These are phyloP conservation scores for Clarias pachynema DNA, from an alignment of 2,797 vertebrate species.

Conservation along the genomic window DNA sequence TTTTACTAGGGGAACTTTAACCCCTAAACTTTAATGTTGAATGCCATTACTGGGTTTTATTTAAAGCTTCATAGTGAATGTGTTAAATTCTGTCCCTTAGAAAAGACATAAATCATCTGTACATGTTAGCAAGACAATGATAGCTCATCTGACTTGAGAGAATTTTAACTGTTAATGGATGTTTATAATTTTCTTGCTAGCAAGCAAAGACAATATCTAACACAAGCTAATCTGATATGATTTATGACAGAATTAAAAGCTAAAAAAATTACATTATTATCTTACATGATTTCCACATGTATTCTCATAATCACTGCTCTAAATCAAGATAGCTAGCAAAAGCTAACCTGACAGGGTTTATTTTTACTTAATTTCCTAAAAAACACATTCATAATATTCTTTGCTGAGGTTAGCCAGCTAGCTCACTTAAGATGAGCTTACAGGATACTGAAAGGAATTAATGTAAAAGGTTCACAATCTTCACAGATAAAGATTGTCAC, in stretches of 20 bases:
- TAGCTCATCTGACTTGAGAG: background rate
- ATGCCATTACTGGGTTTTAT: too few relatives aligned
- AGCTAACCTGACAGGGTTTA: too few relatives aligned
- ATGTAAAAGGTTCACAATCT: background rate
- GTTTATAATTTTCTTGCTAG: background rate
- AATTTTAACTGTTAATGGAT: background rate
- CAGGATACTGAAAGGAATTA: background rate
- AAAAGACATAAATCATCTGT: background rate
- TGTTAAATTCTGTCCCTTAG: background rate
- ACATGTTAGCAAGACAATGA: too few relatives aligned
- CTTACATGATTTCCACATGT: too few relatives aligned
- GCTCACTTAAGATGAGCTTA: background rate
- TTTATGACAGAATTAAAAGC: background rate
- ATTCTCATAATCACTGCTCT: too few relatives aligned
- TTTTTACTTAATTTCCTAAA: too few relatives aligned
- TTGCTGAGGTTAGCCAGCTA: too few relatives aligned
- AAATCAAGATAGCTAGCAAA: too few relatives aligned
- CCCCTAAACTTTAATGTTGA: background rate
- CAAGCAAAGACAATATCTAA: background rate
- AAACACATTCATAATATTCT: too few relatives aligned
- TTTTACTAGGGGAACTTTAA: background rate
- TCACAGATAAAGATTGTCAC: background rate
- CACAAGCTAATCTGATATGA: background rate
- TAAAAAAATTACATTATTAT: too few relatives aligned
- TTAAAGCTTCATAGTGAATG: background rate